Percentiles rank a stretch among this genome's conserved stretches.
These are phyloP conservation scores for Scortum barcoo DNA, from an alignment of 2,113 vertebrate genomes.

Conservation along the genomic window DNA sequence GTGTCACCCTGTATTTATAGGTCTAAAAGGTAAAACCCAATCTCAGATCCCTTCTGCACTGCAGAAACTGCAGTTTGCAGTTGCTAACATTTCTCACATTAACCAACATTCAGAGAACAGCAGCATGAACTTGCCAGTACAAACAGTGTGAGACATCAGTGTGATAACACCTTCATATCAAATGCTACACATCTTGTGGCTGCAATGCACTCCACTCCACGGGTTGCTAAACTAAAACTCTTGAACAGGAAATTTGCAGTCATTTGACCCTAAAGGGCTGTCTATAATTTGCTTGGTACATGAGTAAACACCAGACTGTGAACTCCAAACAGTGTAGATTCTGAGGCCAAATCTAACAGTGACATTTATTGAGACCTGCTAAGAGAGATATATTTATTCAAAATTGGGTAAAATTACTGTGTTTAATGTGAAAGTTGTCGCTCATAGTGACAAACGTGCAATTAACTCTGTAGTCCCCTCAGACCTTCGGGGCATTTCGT, in stretches of 20 bases:
- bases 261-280: not conserved
- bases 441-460: not conserved
- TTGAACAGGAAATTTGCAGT: not conserved
- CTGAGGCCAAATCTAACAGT: not conserved
- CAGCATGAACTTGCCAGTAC: not conserved
- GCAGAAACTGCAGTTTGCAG: not conserved
- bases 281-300: not conserved
- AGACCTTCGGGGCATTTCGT: not conserved
- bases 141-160: not conserved
- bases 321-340: not conserved
- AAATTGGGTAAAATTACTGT: not conserved
- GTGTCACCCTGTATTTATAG: not conserved
- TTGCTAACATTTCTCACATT: slow-evolving; percentile 15
- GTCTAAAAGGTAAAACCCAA: not conserved
- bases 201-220: not conserved
- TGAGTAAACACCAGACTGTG: not conserved
- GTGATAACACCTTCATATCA: not conserved
- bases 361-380: not conserved
- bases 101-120: slow-evolving; percentile 4
- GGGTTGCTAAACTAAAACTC: not conserved
- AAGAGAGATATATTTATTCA: not conserved
- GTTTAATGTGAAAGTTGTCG: not conserved
- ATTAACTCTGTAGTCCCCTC: not conserved
- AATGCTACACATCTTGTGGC: not conserved
- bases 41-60: not conserved